Evolutionary conservation across 1,140 invertebrate genomes (phyloP).

Genomic region (Phymastichus coffea): DNA sequence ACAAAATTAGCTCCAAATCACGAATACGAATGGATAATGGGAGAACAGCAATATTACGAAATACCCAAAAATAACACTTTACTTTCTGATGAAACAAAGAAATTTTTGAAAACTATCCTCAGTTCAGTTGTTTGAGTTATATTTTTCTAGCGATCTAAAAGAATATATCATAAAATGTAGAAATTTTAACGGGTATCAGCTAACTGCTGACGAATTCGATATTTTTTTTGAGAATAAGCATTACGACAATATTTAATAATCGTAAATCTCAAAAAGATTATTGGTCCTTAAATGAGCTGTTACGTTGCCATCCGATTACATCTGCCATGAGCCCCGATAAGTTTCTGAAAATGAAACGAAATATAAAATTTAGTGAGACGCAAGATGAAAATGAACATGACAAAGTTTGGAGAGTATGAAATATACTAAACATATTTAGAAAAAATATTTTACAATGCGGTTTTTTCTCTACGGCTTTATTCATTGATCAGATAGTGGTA

Average conservation of each 20-base stretch:
- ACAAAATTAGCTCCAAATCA: not conserved
- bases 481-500: slow-evolving; percentile 13
- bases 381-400: not conserved
- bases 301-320: not conserved
- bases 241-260: slow-evolving; percentile 19
- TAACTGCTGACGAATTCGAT: not conserved
- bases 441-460: slow-evolving; percentile 4
- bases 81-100: not conserved
- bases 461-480: slow-evolving; percentile 10
- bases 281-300: slow-evolving; percentile 12
- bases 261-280: slow-evolving; percentile 28
- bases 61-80: not conserved
- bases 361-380: slow-evolving; percentile 1
- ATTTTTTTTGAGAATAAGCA: slow-evolving; percentile 1
- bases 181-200: not conserved
- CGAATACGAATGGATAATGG: not conserved
- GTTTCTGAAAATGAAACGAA: slow-evolving; percentile 1
- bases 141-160: slow-evolving; percentile 7
- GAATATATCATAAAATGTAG: slow-evolving; percentile 5
- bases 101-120: not conserved
- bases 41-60: not conserved
- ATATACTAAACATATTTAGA: slow-evolving; percentile 2
- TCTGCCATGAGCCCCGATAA: not conserved
- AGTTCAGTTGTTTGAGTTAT: slow-evolving; percentile 6
- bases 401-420: no score